A percentile compares a stretch with the other conserved stretches of the same genome.
These are phyloP conservation scores for Paracyprichromis sp. DNA, from an alignment of 2,113 vertebrate genomes.

Conservation along the genomic window DNA sequence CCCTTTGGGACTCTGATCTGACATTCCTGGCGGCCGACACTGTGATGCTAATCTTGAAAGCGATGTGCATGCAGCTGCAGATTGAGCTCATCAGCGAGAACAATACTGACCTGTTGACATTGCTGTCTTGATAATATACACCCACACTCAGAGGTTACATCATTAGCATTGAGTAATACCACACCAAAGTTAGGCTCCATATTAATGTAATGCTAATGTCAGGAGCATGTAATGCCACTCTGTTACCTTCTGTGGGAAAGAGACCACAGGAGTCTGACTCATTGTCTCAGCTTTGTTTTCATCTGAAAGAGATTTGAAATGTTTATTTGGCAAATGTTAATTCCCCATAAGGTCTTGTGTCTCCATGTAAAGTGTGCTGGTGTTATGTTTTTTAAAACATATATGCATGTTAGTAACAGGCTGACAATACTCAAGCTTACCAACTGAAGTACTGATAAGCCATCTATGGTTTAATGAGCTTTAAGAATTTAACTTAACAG, in stretches of 20 bases:
- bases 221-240: background rate
- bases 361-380: background rate
- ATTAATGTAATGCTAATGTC: slow-evolving; percentile 32
- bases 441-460: background rate
- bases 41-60: slow-evolving; percentile 63
- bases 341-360: background rate
- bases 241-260: slow-evolving; percentile 10
- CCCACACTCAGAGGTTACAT: slow-evolving; percentile 23
- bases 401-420: background rate
- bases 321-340: background rate
- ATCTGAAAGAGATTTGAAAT: background rate
- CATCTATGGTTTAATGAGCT: accelerated
- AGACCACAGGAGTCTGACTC: background rate
- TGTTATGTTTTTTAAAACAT: background rate
- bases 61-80: slow-evolving; percentile 42
- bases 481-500: background rate
- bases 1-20: slow-evolving; percentile 15
- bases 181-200: slow-evolving; percentile 1
- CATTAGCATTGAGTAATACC: slow-evolving; percentile 62
- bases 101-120: slow-evolving; percentile 57
- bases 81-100: slow-evolving; percentile 29
- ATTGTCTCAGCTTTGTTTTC: background rate
- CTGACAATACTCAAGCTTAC: background rate
- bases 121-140: slow-evolving; percentile 26
- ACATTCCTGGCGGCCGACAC: slow-evolving; percentile 37